Evolutionary conservation across 2,888 invertebrate species (phyloP), one percentile per base, ranked within the genome.

Genomic region (Cephus pulcher): DNA sequence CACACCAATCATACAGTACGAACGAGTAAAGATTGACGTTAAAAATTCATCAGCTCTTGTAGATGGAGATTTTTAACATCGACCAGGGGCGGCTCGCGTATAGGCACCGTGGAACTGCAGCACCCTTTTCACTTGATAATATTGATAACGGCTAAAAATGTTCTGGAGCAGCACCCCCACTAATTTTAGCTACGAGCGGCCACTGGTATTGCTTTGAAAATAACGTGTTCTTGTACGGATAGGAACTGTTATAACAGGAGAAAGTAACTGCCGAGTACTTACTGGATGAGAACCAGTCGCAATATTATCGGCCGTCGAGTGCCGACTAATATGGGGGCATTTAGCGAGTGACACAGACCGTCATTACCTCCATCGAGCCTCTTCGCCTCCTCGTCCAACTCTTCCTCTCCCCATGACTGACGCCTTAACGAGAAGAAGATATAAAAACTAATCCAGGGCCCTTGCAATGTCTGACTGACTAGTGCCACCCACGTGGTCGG

Each of bases 401-500:
- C 70, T 70, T 12, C 70, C 75, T 40, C 69, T 32, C 3, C 75
- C 34, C 69, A 32, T 73, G 73, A 75, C 76, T 56, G 56, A 15
- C 75, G 75, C 78, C 75, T 78, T 78, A 78, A 78, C 78, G 76
- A 78, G 78, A 81, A 81, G 79, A 82, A 82, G 81, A 73, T 35
- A 82, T 80, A 86, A 85, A 84, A 83, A 83, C 56, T 78, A 82
- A 81, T 81, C 85, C 84, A 84, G 82, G 81, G 85, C 84, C 84
- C 80, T 80, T 79, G 33, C 81, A 79, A 80, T 78, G 37, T 73
- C 75, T 74, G 78, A 76, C 78, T 76, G 79, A 83, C 81, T 76
- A 79, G 75, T 79, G 78, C 86, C 88, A 87, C 88, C 88, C 87
- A 87, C 87, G 84, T 86, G 80, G 85, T 77, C 34, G 34, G 30